Percentiles rank a stretch among this genome's conserved stretches.
Evolutionary conservation across 2,888 invertebrate genomes (phyloP).

Genomic region (Amitus sp.): DNA sequence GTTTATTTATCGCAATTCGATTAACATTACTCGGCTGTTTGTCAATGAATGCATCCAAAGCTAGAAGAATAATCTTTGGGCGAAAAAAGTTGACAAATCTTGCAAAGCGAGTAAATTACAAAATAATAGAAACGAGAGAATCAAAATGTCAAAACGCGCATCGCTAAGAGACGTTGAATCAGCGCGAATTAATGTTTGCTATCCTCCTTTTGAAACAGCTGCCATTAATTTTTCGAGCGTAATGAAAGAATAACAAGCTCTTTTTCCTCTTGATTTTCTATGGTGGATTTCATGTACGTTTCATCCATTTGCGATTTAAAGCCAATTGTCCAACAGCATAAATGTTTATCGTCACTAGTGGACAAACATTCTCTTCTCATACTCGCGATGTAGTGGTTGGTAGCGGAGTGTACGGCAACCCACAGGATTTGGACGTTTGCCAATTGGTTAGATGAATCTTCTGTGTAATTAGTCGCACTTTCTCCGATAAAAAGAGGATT

Average conservation of each 20-base stretch:
- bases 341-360: conserved; percentile 33
- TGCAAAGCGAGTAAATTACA: too few relatives aligned
- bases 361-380: conserved; percentile 31
- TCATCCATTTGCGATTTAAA: conserved; percentile 28
- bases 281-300: conserved; percentile 30
- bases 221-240: conserved; percentile 28
- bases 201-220: conserved; percentile 22
- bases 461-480: conserved; percentile 33
- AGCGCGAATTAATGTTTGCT: conserved; percentile 28
- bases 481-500: too few relatives aligned
- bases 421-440: conserved; percentile 29
- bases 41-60: too few relatives aligned
- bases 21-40: too few relatives aligned
- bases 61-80: too few relatives aligned
- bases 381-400: conserved; percentile 16
- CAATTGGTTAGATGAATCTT: conserved; percentile 26
- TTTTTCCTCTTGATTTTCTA: conserved; percentile 20
- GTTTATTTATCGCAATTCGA: too few relatives aligned
- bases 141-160: too few relatives aligned
- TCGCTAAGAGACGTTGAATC: conserved; percentile 25
- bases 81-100: too few relatives aligned
- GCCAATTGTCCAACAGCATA: conserved; percentile 31
- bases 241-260: conserved; percentile 22
- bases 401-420: conserved; percentile 28
- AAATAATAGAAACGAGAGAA: too few relatives aligned